These are phyloP conservation scores for Lacanobia oleracea DNA, from an alignment of 2,888 invertebrate genomes.

Conservation along the genomic window DNA sequence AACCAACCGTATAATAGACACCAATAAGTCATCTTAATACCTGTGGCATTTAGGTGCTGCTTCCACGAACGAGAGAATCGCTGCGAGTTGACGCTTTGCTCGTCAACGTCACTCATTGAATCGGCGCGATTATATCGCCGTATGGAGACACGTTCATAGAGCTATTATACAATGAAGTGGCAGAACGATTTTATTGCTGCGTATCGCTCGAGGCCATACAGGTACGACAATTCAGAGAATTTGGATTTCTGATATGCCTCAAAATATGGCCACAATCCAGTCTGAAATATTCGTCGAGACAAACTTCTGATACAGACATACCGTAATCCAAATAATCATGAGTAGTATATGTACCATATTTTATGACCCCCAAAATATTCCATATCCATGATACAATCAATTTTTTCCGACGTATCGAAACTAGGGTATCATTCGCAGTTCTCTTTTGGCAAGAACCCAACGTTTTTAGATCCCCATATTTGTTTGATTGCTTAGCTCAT, in stretches of 20 bases:
- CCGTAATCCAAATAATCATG: constrained; percentile 12
- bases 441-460: constrained; percentile 58
- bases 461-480: constrained; percentile 52
- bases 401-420: constrained; percentile 8
- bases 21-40: too few relatives aligned
- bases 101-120: background rate
- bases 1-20: too few relatives aligned
- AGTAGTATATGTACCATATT: constrained; percentile 4
- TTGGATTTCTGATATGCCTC: background rate
- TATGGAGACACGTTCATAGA: too few relatives aligned
- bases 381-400: background rate
- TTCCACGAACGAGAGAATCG: background rate
- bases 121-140: background rate
- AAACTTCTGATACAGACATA: background rate
- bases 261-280: background rate
- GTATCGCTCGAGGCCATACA: too few relatives aligned
- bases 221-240: background rate
- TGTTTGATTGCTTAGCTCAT: constrained; percentile 55
- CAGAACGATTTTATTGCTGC: too few relatives aligned
- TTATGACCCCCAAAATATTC: constrained; percentile 15
- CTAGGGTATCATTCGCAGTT: constrained; percentile 10
- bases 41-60: background rate
- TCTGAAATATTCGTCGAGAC: background rate
- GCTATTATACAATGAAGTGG: too few relatives aligned
- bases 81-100: background rate